Conservation (phyloP, 2,113 vertebrate genomes). For the Litocranius walleri region DNA sequence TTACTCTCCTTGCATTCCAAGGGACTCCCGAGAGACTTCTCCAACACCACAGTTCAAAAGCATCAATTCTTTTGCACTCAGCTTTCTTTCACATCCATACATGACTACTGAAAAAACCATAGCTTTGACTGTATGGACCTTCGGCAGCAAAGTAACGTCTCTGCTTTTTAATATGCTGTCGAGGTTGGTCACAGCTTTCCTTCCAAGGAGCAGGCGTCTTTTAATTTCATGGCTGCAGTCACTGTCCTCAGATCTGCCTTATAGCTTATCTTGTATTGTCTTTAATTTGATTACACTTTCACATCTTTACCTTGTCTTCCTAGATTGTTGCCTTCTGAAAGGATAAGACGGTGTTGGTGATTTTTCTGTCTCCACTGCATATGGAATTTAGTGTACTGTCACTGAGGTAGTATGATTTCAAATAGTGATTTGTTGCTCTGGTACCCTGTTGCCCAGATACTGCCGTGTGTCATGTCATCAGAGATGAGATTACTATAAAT, state of each 20-base stretch:
- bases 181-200: neutral
- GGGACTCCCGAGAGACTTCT: neutral
- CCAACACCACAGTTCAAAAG: neutral
- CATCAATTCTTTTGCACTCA: neutral
- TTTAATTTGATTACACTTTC: neutral
- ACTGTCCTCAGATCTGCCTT: neutral
- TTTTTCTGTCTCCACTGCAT: neutral
- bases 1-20: neutral
- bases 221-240: neutral
- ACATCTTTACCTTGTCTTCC: neutral
- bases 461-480: neutral
- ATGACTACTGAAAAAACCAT: neutral
- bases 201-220: neutral
- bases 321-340: neutral
- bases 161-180: neutral
- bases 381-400: neutral
- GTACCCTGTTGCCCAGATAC: neutral
- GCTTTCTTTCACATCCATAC: neutral
- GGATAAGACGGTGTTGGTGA: neutral
- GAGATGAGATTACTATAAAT: neutral
- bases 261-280: neutral
- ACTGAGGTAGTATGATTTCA: neutral
- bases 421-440: neutral
- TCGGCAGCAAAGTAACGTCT: neutral
- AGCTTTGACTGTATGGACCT: neutral